Evolutionary conservation across 1,140 invertebrate genomes (phyloP).

Genomic region (Caerostris extrusa): DNA sequence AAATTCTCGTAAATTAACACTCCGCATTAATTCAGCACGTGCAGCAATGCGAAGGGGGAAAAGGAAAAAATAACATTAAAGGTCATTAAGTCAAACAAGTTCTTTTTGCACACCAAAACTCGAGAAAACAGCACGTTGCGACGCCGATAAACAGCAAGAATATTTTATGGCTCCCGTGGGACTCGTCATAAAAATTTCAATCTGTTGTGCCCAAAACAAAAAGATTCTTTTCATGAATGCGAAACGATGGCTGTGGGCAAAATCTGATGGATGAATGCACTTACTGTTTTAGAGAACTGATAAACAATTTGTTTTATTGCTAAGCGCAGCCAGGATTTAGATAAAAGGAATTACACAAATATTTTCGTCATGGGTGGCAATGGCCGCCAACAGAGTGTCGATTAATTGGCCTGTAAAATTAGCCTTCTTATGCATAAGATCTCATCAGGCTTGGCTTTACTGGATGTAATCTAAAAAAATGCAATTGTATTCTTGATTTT

Average conservation of each 20-base stretch:
- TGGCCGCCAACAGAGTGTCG: neutral
- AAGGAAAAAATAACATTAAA: neutral
- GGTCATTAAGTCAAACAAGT: neutral
- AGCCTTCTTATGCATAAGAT: neutral
- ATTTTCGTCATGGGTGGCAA: conserved; percentile 58
- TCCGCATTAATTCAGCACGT: neutral
- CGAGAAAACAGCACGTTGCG: neutral
- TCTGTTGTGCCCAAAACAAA: neutral
- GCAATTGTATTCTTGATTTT: too few relatives aligned
- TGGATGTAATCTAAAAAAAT: too few relatives aligned
- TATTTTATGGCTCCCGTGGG: neutral
- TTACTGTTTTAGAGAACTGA: conserved; percentile 13
- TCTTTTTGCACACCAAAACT: neutral
- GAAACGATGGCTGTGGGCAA: neutral
- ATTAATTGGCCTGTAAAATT: neutral
- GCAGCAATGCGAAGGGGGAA: neutral
- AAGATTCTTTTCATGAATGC: conserved; percentile 3
- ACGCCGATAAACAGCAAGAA: neutral
- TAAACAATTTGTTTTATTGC: conserved; percentile 55
- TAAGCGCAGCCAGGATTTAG: neutral
- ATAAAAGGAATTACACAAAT: conserved; percentile 55
- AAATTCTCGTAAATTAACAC: neutral
- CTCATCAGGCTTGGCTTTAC: too few relatives aligned
- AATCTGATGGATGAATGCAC: neutral
- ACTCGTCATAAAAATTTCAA: neutral